Conservation (phyloP, 1,140 invertebrate species). For the Nasonia vitripennis region DNA sequence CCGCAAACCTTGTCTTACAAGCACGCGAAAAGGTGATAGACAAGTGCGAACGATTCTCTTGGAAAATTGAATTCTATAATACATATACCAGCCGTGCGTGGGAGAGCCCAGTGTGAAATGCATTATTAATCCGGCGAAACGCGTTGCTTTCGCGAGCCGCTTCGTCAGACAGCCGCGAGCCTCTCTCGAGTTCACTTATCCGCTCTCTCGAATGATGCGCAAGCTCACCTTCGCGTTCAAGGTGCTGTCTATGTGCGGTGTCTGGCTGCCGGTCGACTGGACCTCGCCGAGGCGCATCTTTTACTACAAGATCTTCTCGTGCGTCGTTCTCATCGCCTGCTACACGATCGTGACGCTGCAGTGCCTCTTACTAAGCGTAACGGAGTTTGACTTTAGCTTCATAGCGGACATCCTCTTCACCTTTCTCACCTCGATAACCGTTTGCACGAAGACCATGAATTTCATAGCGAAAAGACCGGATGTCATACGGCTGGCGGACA, state of each 20-base stretch:
- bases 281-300: neutral
- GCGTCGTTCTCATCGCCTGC: neutral
- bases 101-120: no score
- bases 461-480: neutral
- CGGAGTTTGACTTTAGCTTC: neutral
- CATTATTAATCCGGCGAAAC: no score
- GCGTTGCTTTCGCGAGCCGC: no score
- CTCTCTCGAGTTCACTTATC: no score
- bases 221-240: neutral
- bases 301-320: neutral
- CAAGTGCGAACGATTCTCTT: no score
- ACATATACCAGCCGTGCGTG: no score
- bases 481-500: neutral
- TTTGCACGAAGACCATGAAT: neutral
- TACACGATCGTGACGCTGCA: neutral
- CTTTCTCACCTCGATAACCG: neutral
- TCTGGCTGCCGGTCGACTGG: neutral
- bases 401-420: neutral
- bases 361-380: neutral
- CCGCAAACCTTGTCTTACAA: no score
- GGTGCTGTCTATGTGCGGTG: neutral
- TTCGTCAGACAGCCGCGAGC: no score
- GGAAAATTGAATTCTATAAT: no score
- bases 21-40: no score
- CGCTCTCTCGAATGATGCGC: neutral